Conservation (phyloP, 1,140 invertebrate genomes). For the Riptortus pedestris region DNA sequence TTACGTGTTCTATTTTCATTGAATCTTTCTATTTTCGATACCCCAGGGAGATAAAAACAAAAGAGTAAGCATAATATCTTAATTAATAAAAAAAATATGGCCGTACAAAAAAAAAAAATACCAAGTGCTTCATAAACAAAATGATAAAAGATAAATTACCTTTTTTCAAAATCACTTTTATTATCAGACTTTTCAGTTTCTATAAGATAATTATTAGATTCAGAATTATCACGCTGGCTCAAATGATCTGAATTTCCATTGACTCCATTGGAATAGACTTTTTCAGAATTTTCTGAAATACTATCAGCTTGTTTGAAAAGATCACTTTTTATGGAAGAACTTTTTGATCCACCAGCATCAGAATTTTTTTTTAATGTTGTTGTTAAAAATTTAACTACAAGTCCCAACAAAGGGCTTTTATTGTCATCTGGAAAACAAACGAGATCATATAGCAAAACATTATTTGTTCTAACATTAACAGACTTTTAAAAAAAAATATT, state of each 20-base stretch:
- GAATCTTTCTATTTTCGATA: too few relatives aligned
- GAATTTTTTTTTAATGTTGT: not conserved
- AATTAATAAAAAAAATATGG: too few relatives aligned
- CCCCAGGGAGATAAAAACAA: too few relatives aligned
- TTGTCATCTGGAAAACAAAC: not conserved
- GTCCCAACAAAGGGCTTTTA: not conserved
- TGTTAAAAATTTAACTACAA: not conserved
- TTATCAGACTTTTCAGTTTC: not conserved
- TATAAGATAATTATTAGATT: not conserved
- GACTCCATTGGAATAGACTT: not conserved
- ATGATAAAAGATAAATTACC: too few relatives aligned
- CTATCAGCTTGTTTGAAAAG: not conserved
- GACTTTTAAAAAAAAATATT: not conserved
- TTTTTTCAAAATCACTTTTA: conserved; percentile 2
- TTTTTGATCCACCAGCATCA: not conserved
- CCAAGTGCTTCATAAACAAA: too few relatives aligned
- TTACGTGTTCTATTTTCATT: too few relatives aligned
- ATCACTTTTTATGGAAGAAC: not conserved
- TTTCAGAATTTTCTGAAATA: not conserved
- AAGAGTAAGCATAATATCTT: too few relatives aligned
- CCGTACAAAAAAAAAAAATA: too few relatives aligned
- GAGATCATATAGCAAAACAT: not conserved
- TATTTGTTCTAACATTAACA: not conserved
- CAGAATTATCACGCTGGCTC: not conserved
- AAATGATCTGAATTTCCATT: not conserved